Conservation (phyloP, 2,888 invertebrate genomes). For the Heteromyza rotundicornis region DNA sequence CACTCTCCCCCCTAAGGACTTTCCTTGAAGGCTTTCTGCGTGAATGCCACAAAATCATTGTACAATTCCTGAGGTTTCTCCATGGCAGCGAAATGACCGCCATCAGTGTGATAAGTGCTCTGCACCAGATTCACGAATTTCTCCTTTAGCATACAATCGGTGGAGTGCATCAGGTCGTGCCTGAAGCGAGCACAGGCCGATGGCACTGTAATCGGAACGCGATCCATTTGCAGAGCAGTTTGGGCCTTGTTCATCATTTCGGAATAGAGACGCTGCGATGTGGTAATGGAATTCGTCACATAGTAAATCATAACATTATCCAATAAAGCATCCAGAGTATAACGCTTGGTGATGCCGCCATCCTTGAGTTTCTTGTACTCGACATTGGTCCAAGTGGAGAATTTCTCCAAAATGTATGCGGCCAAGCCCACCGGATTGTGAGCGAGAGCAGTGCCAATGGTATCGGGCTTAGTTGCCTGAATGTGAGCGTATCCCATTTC, state of each 20-base stretch:
- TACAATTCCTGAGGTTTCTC: constrained; percentile 77
- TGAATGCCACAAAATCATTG: constrained; percentile 71
- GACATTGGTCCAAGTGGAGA: constrained; percentile 73
- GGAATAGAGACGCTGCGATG: constrained; percentile 74
- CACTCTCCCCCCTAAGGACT: background rate
- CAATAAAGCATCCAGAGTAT: constrained; percentile 65
- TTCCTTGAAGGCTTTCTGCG: constrained; percentile 54
- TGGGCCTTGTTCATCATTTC: constrained; percentile 64
- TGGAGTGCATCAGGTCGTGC: constrained; percentile 69
- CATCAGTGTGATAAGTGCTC: constrained; percentile 69
- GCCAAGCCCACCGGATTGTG: constrained; percentile 79
- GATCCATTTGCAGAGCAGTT: constrained; percentile 41
- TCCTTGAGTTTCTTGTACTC: constrained; percentile 65
- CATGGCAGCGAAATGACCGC: constrained; percentile 88
- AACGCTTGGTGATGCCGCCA: constrained; percentile 70
- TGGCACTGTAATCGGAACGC: constrained; percentile 72
- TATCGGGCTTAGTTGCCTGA: constrained; percentile 89
- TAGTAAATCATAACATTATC: constrained; percentile 86
- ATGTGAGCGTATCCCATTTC: constrained; percentile 74
- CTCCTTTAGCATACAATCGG: constrained; percentile 68
- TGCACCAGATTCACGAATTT: constrained; percentile 74
- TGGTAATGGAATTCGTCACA: constrained; percentile 73
- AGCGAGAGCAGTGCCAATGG: constrained; percentile 68
- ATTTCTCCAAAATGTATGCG: constrained; percentile 89
- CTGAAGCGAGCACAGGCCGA: constrained; percentile 76